Evolutionary conservation across 1,140 invertebrate genomes (phyloP).

Genomic region (Cardiocondyla obscurior): DNA sequence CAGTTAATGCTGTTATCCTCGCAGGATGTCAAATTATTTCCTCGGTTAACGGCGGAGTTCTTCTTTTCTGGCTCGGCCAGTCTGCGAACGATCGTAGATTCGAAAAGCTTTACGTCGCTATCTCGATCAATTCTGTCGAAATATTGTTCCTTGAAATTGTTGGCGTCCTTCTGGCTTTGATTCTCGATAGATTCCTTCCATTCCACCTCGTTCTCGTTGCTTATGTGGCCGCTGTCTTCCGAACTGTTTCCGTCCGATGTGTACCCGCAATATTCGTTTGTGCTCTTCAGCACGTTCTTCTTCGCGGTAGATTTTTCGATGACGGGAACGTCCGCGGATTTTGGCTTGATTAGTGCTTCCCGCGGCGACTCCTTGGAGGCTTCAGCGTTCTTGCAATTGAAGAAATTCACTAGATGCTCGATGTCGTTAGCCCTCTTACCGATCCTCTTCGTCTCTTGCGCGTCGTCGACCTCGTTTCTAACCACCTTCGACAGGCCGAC

Average conservation of each 20-base stretch:
- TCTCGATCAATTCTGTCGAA: slow-evolving; percentile 69
- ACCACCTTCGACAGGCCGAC: slow-evolving; percentile 34
- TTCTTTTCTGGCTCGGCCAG: slow-evolving; percentile 50
- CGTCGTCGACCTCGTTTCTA: slow-evolving; percentile 18
- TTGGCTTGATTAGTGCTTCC: slow-evolving; percentile 69
- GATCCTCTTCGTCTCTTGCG: slow-evolving; percentile 32
- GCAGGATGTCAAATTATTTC: slow-evolving; percentile 43
- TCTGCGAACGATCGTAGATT: slow-evolving; percentile 61
- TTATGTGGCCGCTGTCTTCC: slow-evolving; percentile 91
- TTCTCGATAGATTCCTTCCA: slow-evolving; percentile 65
- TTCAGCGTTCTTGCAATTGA: slow-evolving; percentile 81
- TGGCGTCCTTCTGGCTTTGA: slow-evolving; percentile 18
- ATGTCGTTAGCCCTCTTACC: slow-evolving; percentile 77
- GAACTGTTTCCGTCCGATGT: slow-evolving; percentile 85
- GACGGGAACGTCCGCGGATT: not conserved
- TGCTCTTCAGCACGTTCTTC: slow-evolving; percentile 34
- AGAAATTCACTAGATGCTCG: slow-evolving; percentile 82
- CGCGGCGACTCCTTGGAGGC: slow-evolving; percentile 54
- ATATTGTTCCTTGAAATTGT: slow-evolving; percentile 84
- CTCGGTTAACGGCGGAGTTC: not conserved
- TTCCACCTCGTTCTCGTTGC: slow-evolving; percentile 87
- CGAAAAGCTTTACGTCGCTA: slow-evolving; percentile 28
- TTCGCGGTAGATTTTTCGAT: slow-evolving; percentile 31
- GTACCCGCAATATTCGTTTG: slow-evolving; percentile 71
- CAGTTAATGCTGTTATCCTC: slow-evolving; percentile 71